Evolutionary conservation across 2,113 vertebrate species (phyloP), one percentile per base, ranked within the genome.

Genomic region (Abramis brama): DNA sequence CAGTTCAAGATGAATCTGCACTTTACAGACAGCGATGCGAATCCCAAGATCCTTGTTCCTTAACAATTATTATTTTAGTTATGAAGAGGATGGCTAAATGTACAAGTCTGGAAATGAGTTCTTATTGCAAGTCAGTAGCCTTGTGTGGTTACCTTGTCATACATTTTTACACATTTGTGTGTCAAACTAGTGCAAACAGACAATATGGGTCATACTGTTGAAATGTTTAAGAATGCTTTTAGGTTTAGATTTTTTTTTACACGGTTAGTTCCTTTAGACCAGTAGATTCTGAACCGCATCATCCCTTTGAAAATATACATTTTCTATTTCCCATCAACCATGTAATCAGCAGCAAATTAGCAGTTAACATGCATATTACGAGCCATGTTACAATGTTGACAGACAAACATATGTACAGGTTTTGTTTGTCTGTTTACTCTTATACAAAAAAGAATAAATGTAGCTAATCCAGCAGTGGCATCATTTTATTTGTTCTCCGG

Each of bases 401-500:
- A 71, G 27, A 13, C 11, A 30, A 70, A 82, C 68, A 73, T 43
- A 73, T 83, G 50, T 21, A 59, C 33, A 57, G 50, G 47, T 83
- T 83, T 27, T 27, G 66, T 83, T 73, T 39, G 50, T 83, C 33
- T 81, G 59, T 47, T 47, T 39, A 71, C 23, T 39, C 47, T 39
- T 39, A n/a, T 43, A 57, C 81, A 33, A 70, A 70, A 68, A 45
- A 33, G 62, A 47, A 50, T 33, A 27, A 55, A 33, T n/a, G 59
- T 21, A 80, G 59, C 80, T 13, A 70, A 82, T 47, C 25, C 66
- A 39, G 33, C 30, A 2, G 50, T 83, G 81, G 45, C 39, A 70
- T 25, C 57, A 17, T 62, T 64, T 45, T 70, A 33, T 79, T 59
- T 79, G 55, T 36, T 36, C 57, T 59, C 36, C 27, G 10, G 33